These are phyloP conservation scores for Ips typographus DNA, from an alignment of 1,140 invertebrate species.

Conservation along the genomic window DNA sequence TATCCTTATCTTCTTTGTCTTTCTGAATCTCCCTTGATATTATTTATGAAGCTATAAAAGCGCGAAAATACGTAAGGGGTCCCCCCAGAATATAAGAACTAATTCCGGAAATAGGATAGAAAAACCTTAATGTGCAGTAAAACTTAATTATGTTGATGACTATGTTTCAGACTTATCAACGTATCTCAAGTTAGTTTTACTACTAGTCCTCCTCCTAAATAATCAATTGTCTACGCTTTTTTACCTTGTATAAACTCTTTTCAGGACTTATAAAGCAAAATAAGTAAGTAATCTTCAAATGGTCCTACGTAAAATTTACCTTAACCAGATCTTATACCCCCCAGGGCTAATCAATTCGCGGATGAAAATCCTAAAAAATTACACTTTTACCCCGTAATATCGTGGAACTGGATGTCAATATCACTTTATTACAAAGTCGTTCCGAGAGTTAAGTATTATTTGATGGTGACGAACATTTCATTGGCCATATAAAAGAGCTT, in stretches of 20 bases:
- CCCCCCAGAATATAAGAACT: not conserved
- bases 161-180: no score
- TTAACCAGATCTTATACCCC: no score
- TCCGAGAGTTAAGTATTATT: not conserved
- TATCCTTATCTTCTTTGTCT: conserved; percentile 15
- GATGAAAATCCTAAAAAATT: not conserved
- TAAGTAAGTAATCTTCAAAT: no score
- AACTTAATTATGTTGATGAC: no score
- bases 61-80: conserved; percentile 11
- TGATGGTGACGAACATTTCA: conserved; percentile 3
- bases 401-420: not conserved
- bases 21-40: conserved; percentile 10
- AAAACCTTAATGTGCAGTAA: not conserved
- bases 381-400: not conserved
- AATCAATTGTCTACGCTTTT: no score
- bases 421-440: not conserved
- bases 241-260: no score
- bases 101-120: conserved; percentile 1
- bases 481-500: not conserved
- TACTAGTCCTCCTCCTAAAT: no score
- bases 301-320: no score
- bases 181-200: no score
- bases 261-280: no score
- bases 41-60: conserved; percentile 17
- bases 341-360: not conserved